These are phyloP conservation scores for Dipodomys stephensi DNA, from an alignment of 2,113 vertebrate species.

Conservation along the genomic window DNA sequence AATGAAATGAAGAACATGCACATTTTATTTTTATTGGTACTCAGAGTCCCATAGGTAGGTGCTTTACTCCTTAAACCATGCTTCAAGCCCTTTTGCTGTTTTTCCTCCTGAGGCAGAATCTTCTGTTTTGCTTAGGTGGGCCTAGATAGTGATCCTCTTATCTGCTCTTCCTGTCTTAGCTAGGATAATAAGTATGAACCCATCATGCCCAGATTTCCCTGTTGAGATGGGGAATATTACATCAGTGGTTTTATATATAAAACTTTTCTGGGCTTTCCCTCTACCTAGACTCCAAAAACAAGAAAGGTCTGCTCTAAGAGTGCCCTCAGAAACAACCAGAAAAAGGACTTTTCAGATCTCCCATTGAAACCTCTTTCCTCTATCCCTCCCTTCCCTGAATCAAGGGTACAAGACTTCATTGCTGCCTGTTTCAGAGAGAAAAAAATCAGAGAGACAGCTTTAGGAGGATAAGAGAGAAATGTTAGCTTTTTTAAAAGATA, in stretches of 20 bases:
- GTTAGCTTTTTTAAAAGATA: not conserved
- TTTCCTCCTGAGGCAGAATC: too few relatives aligned
- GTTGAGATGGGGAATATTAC: too few relatives aligned
- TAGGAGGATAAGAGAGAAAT: slow-evolving; percentile 1
- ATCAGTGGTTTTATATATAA: not conserved
- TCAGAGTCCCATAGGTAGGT: too few relatives aligned
- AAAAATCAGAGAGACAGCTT: not conserved
- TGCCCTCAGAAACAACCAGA: not conserved
- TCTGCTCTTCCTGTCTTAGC: too few relatives aligned
- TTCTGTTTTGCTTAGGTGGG: too few relatives aligned
- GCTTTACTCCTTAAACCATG: too few relatives aligned
- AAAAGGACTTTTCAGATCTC: not conserved
- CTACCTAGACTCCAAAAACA: not conserved
- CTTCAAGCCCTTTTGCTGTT: too few relatives aligned
- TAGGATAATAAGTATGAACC: too few relatives aligned
- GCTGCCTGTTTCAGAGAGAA: not conserved
- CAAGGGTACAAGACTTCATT: not conserved
- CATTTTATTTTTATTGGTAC: not conserved
- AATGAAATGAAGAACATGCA: not conserved
- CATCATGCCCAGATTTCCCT: too few relatives aligned
- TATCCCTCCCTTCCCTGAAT: not conserved
- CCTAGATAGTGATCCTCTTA: too few relatives aligned
- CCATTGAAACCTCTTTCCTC: not conserved
- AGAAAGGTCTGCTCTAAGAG: not conserved
- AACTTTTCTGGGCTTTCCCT: not conserved